phyloP scores from a whole-genome alignment of 2,797 vertebrate genomes.

The Alfaro cultratus region DNA sequence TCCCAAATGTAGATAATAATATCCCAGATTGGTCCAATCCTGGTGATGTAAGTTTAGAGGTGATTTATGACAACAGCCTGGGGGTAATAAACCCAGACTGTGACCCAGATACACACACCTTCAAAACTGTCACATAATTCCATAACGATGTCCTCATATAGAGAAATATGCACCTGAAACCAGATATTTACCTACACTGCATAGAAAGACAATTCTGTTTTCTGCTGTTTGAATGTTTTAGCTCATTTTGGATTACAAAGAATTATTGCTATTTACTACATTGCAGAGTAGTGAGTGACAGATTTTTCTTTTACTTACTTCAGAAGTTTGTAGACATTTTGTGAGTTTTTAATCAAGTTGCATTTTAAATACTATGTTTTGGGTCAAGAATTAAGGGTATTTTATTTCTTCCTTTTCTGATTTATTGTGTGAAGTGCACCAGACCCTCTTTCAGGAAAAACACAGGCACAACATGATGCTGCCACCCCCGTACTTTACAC shows the following conservation, averaged over 20 bases:
- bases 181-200: neutral
- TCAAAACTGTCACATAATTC: neutral
- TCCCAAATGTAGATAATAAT: conserved; percentile 45
- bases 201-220: neutral
- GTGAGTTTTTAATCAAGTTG: neutral
- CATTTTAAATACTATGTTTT: neutral
- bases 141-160: neutral
- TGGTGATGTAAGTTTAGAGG: conserved; percentile 52
- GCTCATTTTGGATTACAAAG: neutral
- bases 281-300: neutral
- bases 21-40: conserved; percentile 48
- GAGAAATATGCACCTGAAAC: neutral
- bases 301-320: neutral
- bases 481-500: neutral
- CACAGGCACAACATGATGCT: neutral
- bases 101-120: conserved; percentile 43
- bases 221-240: neutral
- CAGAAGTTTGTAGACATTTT: neutral
- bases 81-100: conserved; percentile 33
- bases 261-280: neutral
- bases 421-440: neutral
- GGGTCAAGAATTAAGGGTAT: neutral
- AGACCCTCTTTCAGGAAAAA: neutral
- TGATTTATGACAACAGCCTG: conserved; percentile 54
- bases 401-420: neutral